phyloP scores from a whole-genome alignment of 2,113 vertebrate species.

The Eleginops maclovinus region DNA sequence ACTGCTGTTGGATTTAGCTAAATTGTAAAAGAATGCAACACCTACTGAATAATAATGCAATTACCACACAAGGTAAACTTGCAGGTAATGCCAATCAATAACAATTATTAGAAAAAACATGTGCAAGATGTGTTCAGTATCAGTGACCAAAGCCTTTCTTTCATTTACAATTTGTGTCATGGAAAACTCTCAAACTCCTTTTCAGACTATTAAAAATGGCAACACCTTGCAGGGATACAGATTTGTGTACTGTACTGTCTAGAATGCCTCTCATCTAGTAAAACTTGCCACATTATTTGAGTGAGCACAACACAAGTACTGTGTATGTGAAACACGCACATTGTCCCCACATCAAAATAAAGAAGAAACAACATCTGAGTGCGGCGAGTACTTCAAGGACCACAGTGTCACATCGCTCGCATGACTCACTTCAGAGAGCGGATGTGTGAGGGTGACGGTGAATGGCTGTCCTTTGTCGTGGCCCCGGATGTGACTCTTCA shows the following conservation, averaged over 20 bases:
- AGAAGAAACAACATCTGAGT: background rate
- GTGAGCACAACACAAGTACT: background rate
- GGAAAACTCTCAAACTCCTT: background rate
- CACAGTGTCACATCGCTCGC: background rate
- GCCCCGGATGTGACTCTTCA: constrained; percentile 97
- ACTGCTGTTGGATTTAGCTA: background rate
- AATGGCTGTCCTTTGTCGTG: constrained; percentile 92
- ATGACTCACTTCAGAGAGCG: constrained; percentile 89
- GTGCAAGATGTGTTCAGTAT: background rate
- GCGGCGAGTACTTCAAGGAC: background rate
- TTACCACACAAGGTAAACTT: background rate
- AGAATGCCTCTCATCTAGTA: background rate
- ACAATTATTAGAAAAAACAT: background rate
- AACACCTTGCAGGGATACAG: background rate
- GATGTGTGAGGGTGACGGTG: constrained; percentile 86
- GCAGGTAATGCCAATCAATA: background rate
- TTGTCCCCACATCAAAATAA: background rate
- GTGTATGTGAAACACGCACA: background rate
- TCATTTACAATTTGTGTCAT: too few species aligned
- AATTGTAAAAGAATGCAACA: background rate
- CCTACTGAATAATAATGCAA: background rate
- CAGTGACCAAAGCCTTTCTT: background rate
- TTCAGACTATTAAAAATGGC: background rate
- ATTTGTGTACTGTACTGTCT: background rate
- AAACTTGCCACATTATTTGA: background rate